Percentiles rank a stretch among this genome's conserved stretches.
These are phyloP conservation scores for Acanthosepion esculentum DNA, from an alignment of 2,888 invertebrate genomes.

Conservation along the genomic window DNA sequence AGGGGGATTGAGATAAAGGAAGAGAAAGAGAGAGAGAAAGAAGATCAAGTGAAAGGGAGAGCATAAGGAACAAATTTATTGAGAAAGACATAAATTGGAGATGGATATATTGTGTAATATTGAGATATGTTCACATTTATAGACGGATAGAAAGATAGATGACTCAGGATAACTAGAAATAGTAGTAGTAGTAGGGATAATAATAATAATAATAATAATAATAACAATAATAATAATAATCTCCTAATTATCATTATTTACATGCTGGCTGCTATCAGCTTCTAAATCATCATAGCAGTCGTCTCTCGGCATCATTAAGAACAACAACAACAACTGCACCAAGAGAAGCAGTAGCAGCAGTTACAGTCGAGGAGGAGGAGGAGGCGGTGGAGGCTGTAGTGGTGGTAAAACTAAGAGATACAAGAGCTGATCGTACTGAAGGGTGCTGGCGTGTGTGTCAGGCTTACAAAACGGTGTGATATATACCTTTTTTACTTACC, in stretches of 20 bases:
- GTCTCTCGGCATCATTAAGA: background rate
- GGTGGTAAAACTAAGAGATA: background rate
- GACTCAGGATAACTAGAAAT: background rate
- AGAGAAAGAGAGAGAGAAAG: background rate
- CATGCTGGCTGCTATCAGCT: background rate
- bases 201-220: background rate
- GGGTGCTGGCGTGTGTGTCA: slow-evolving; percentile 20
- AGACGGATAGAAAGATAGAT: background rate
- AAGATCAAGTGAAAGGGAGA: too few species aligned
- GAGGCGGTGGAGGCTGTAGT: background rate
- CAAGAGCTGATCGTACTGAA: background rate
- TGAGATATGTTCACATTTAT: too few species aligned
- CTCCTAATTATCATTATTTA: background rate
- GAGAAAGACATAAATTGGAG: too few species aligned
- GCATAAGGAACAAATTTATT: too few species aligned
- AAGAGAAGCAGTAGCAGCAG: slow-evolving; percentile 33
- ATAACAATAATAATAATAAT: background rate
- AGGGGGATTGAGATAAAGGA: background rate
- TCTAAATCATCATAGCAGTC: background rate
- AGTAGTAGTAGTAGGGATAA: background rate
- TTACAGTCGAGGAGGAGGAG: background rate
- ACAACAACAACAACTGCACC: background rate
- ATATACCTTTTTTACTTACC: background rate
- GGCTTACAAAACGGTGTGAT: slow-evolving; percentile 8
- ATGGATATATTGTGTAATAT: too few species aligned